Percentiles rank a stretch among this genome's conserved stretches.
Evolutionary conservation across 92 coral and sea anemone species (phyloP).

Genomic region (Phenganax subtilis): DNA sequence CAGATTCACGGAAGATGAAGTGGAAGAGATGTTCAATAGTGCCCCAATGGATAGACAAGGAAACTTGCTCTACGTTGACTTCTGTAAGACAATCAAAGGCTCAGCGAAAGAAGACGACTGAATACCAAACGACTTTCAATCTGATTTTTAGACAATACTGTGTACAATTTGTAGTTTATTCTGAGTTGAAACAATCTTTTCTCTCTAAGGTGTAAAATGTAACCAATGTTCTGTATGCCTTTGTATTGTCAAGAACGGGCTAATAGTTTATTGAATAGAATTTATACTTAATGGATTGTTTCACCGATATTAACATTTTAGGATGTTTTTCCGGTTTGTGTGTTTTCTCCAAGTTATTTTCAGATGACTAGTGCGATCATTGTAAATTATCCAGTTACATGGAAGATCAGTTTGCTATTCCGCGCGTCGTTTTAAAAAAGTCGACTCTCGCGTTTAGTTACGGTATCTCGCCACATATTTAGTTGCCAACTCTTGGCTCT

Average conservation of each 20-base stretch:
- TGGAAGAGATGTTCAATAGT: slow-evolving; percentile 90
- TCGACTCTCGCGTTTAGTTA: too few relatives aligned
- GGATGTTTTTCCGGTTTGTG: not conserved
- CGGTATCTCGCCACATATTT: too few relatives aligned
- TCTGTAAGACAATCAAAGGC: slow-evolving; percentile 83
- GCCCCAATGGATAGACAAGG: slow-evolving; percentile 92
- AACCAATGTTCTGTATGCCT: not conserved
- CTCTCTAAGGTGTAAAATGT: not conserved
- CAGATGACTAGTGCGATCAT: too few relatives aligned
- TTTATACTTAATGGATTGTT: not conserved
- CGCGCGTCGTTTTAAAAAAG: too few relatives aligned
- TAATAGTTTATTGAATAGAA: not conserved
- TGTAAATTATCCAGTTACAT: too few relatives aligned
- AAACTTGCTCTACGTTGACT: slow-evolving; percentile 72
- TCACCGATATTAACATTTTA: not conserved
- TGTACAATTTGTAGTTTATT: not conserved
- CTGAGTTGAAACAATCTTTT: not conserved
- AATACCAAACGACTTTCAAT: slow-evolving; percentile 1
- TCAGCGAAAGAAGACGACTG: slow-evolving; percentile 82
- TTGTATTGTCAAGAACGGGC: not conserved
- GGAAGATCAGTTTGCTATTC: too few relatives aligned
- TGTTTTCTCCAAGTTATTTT: too few relatives aligned
- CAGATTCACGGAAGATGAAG: slow-evolving; percentile 93
- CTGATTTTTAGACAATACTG: not conserved
- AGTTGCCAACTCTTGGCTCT: too few relatives aligned